phyloP scores from a whole-genome alignment of 2,888 invertebrate species.

The Tenthredo distinguenda region DNA sequence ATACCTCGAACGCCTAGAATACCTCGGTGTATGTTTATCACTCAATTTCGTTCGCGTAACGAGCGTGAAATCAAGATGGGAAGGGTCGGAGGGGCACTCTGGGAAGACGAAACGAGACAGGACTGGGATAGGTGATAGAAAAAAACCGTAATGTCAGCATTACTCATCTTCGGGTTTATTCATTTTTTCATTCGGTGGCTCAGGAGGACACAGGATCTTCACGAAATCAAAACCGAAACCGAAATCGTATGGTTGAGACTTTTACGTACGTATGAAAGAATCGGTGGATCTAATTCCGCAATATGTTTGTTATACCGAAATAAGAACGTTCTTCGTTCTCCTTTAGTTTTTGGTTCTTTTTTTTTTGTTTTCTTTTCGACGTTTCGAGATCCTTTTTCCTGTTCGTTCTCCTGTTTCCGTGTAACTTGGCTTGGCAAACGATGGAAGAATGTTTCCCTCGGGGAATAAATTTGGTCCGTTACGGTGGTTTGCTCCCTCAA shows the following conservation, averaged over 20 bases:
- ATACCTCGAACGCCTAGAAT: neutral
- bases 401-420: neutral
- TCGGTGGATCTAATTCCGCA: neutral
- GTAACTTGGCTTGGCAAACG: constrained; percentile 18
- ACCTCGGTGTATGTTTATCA: constrained; percentile 40
- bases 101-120: neutral
- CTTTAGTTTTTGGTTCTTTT: neutral
- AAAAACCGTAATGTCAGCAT: neutral
- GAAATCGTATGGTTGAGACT: neutral
- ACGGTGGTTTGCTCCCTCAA: constrained; percentile 22
- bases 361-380: neutral
- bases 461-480: constrained; percentile 28
- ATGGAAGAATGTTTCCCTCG: constrained; percentile 29
- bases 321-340: neutral
- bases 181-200: neutral
- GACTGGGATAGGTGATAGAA: neutral
- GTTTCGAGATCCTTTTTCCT: constrained; percentile 11
- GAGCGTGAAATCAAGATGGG: constrained; percentile 40
- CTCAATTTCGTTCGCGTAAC: constrained; percentile 36
- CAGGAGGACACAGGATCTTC: neutral
- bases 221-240: neutral
- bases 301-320: neutral
- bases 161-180: neutral
- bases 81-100: neutral
- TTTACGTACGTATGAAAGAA: neutral